These are phyloP conservation scores for Zaprionus davidi DNA, from an alignment of 1,140 invertebrate genomes.

Conservation along the genomic window DNA sequence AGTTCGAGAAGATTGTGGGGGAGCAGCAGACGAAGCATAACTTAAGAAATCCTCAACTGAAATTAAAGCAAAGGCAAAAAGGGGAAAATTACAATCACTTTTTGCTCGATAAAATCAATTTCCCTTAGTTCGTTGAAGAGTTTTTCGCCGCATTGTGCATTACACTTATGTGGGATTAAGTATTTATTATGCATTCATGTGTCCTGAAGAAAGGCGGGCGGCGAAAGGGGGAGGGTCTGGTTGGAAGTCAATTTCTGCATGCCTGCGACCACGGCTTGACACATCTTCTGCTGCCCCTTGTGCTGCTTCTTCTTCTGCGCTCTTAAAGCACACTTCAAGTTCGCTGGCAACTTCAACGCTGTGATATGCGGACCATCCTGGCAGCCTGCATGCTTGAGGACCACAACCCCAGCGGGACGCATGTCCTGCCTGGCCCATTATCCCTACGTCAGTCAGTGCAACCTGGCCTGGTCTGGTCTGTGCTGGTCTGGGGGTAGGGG, in stretches of 20 bases:
- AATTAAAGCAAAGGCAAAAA: neutral
- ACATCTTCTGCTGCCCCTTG: neutral
- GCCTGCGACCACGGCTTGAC: neutral
- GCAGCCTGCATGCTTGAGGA: constrained; percentile 33
- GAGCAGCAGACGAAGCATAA: neutral
- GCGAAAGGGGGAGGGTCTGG: neutral
- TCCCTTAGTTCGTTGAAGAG: constrained; percentile 1
- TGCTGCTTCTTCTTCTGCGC: neutral
- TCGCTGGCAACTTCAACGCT: constrained; percentile 30
- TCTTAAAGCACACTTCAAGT: constrained; percentile 9
- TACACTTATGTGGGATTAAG: constrained; percentile 9
- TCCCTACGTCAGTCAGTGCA: constrained; percentile 43
- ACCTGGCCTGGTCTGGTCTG: constrained; percentile 30
- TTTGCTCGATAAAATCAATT: constrained; percentile 15
- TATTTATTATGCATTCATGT: constrained; percentile 17
- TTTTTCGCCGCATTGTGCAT: neutral
- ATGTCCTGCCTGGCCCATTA: constrained; percentile 49
- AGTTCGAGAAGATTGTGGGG: constrained; percentile 2
- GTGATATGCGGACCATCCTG: constrained; percentile 38
- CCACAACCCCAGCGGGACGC: constrained; percentile 15
- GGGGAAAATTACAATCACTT: constrained; percentile 6
- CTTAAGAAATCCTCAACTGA: neutral
- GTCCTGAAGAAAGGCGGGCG: neutral
- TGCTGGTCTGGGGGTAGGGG: neutral
- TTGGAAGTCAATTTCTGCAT: constrained; percentile 23